A percentile compares a stretch with the other conserved stretches of the same genome.
Conservation (phyloP, 2,113 vertebrate species). For the Fregetta grallaria region DNA sequence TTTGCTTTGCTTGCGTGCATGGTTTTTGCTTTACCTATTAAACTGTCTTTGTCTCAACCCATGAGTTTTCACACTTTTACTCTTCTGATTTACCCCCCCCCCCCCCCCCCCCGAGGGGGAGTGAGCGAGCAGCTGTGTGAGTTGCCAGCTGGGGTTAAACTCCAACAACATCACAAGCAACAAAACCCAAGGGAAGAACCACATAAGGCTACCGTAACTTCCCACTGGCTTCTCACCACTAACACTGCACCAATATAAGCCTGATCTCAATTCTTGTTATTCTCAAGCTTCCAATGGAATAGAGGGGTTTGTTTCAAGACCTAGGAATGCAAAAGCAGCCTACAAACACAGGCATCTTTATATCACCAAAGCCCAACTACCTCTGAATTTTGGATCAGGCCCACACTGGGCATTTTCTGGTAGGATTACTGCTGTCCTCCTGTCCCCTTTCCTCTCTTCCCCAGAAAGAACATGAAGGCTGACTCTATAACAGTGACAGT, state of each 20-base stretch:
- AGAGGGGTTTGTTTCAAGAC: not conserved
- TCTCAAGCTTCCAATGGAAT: not conserved
- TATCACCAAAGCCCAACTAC: not conserved
- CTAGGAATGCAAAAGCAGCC: not conserved
- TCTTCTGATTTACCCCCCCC: no score
- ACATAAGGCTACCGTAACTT: not conserved
- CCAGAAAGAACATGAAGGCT: not conserved
- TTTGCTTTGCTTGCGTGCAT: no score
- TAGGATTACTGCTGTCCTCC: not conserved
- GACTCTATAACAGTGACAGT: rapidly evolving
- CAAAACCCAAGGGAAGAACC: not conserved
- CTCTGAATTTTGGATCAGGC: not conserved
- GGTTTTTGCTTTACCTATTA: no score
- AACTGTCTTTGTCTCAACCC: no score
- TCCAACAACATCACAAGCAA: not conserved
- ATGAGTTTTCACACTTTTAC: no score
- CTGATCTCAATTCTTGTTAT: not conserved
- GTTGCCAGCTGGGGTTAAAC: no score
- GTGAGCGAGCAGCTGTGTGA: no score
- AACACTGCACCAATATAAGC: rapidly evolving
- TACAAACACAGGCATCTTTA: not conserved
- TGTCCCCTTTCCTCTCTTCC: not conserved
- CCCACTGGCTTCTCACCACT: not conserved
- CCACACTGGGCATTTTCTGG: not conserved
- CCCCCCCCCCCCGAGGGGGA: no score